Conservation (phyloP, 2,888 invertebrate species). For the Lepidocyrtinus sp. region DNA sequence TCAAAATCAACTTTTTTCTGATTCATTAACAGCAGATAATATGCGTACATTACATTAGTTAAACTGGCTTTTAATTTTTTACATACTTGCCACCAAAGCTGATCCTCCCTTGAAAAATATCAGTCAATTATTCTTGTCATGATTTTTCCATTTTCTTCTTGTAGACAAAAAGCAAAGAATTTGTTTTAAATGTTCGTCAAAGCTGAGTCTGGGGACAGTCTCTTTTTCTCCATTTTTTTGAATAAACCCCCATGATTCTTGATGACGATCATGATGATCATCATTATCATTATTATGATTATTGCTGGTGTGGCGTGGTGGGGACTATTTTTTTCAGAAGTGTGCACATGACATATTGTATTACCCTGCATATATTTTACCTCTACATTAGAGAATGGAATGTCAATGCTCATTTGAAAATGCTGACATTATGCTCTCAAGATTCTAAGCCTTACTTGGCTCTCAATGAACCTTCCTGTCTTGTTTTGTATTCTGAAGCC, state of each 20-base stretch:
- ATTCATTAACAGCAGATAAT: conserved; percentile 13
- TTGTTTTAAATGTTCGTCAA: conserved; percentile 21
- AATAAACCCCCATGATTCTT: conserved; percentile 8
- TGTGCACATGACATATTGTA: conserved; percentile 52
- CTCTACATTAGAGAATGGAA: not conserved
- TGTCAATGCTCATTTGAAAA: not conserved
- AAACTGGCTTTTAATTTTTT: conserved; percentile 47
- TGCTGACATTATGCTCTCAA: too few relatives aligned
- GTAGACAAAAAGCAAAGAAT: conserved; percentile 27
- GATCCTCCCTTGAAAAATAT: conserved; percentile 33
- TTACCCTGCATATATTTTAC: conserved; percentile 11
- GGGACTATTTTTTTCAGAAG: conserved; percentile 30
- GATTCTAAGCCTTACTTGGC: not conserved
- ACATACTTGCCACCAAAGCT: not conserved
- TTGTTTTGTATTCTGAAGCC: conserved; percentile 7
- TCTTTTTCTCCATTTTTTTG: not conserved
- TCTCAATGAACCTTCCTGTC: not conserved
- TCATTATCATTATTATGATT: conserved; percentile 10
- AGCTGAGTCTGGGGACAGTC: not conserved
- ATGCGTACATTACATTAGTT: conserved; percentile 7
- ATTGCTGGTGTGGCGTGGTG: conserved; percentile 22
- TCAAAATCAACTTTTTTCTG: conserved; percentile 34
- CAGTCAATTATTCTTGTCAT: conserved; percentile 56
- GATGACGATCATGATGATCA: conserved; percentile 15
- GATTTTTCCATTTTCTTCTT: conserved; percentile 21